Evolutionary conservation across 2,113 vertebrate species (phyloP), one percentile per base, ranked within the genome.

Genomic region (Lepisosteus osseus): DNA sequence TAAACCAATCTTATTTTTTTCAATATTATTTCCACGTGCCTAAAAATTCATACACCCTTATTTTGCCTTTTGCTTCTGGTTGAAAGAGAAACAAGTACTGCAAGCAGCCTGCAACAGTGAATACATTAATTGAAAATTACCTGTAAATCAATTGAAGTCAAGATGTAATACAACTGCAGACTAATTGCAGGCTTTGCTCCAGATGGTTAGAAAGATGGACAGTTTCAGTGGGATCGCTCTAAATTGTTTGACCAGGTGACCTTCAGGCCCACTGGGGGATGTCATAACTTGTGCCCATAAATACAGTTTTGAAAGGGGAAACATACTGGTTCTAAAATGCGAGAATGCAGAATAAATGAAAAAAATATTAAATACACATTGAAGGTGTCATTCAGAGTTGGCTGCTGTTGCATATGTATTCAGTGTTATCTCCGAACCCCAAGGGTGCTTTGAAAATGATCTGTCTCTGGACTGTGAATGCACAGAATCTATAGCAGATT

Each of bases 171-270:
- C 17, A 3, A 6, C 17, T 15, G 61, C 54, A 61, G 12, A 29
- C 67, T 69, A 69, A 69, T 69, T 57, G 54, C 17, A 42, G 63
- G 41, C 12, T 67, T 47, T 43, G 8, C 9, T 56, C 71, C 54
- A 47, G 55, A 66, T 66, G 45, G 51, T 72, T 43, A 15, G 14
- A 12, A 7, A 13, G 63, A 45, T 54, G 3, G 68, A 40, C 54
- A 9, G 54, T 54, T 67, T 54, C 66, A 12, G 15, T 29, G 3
- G 56, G 56, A 73, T 79, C 68, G 76, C 78, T 67, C 76, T 67
- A 78, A 88, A 83, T 84, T 15, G 76, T 70, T 74, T 77, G 41
- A 77, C 72, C 65, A 68, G 72, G 78, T 29, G 59, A 78, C 61
- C 74, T 63, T 14, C 42, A 1, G 1, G 71, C 70, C 80, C 59